Percentiles rank a stretch among this genome's conserved stretches.
Conservation (phyloP, 2,113 vertebrate genomes). For the Ophthalmotilapia sp. region DNA sequence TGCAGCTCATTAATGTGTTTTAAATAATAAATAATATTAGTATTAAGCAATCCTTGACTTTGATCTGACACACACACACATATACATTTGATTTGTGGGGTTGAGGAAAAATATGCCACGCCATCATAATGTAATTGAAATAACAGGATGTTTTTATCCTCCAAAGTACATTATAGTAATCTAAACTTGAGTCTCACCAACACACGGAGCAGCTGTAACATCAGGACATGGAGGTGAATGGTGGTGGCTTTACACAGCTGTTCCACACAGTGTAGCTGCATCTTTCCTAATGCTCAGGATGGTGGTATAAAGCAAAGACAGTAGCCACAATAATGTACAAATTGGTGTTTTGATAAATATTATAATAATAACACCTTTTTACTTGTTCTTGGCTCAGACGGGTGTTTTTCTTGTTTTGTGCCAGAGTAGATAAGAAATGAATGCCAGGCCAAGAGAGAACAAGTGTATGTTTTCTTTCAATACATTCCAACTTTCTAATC, state of each 20-base stretch:
- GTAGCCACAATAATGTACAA: neutral
- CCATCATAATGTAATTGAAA: neutral
- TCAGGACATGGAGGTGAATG: neutral
- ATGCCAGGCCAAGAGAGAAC: slow-evolving; percentile 29
- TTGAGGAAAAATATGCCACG: neutral
- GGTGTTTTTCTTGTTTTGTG: neutral
- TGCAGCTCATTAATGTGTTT: neutral
- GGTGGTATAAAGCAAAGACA: neutral
- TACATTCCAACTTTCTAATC: slow-evolving; percentile 55
- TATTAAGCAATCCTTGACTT: neutral
- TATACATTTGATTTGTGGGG: neutral
- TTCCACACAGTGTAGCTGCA: neutral
- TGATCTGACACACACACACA: neutral
- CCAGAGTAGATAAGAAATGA: slow-evolving; percentile 26
- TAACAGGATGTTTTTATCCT: neutral
- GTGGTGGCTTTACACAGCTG: neutral
- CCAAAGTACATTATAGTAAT: neutral
- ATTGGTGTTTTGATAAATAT: neutral
- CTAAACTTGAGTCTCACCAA: neutral
- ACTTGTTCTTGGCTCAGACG: neutral
- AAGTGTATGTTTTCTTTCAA: slow-evolving; percentile 38
- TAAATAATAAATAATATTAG: neutral
- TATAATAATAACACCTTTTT: neutral
- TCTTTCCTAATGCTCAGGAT: neutral
- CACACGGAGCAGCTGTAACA: neutral